phyloP scores from a whole-genome alignment of 92 coral and sea anemone genomes.

The Micromussa lordhowensis region DNA sequence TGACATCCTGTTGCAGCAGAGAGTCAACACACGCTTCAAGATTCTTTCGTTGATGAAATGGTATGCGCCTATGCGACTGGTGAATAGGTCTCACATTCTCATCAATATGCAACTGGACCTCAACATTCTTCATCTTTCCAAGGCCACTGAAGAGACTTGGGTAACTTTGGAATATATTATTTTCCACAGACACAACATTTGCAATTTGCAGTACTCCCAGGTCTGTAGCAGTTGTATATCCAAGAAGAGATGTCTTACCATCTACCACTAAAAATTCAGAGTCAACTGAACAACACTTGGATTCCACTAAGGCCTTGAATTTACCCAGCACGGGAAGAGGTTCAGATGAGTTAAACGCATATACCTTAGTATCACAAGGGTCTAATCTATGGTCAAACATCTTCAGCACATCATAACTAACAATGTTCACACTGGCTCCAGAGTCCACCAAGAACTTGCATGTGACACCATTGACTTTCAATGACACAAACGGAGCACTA shows the following conservation, averaged over 20 bases:
- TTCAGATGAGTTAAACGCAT: conserved; percentile 18
- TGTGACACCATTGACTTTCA: conserved; percentile 39
- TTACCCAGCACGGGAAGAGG: conserved; percentile 28
- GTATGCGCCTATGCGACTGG: too few species aligned
- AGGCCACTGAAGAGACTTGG: conserved; percentile 59
- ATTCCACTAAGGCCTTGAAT: conserved; percentile 38
- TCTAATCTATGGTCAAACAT: not conserved
- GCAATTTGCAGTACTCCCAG: conserved; percentile 49
- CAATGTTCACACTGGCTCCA: too few species aligned
- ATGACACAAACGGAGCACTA: conserved; percentile 34
- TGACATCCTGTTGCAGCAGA: too few species aligned
- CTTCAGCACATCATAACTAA: too few species aligned
- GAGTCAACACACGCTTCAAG: too few species aligned
- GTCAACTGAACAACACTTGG: conserved; percentile 30
- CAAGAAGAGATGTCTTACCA: conserved; percentile 55
- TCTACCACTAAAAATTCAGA: conserved; percentile 48
- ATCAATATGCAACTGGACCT: conserved; percentile 69
- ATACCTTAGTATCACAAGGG: conserved; percentile 35
- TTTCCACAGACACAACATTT: conserved; percentile 46
- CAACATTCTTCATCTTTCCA: conserved; percentile 66
- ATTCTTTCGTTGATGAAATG: too few species aligned
- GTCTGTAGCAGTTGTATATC: conserved; percentile 49
- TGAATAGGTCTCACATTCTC: not conserved
- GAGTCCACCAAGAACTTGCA: too few species aligned
- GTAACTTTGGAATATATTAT: conserved; percentile 29